Evolutionary conservation across 2,113 vertebrate genomes (phyloP).

Genomic region (Varanus komodoensis): DNA sequence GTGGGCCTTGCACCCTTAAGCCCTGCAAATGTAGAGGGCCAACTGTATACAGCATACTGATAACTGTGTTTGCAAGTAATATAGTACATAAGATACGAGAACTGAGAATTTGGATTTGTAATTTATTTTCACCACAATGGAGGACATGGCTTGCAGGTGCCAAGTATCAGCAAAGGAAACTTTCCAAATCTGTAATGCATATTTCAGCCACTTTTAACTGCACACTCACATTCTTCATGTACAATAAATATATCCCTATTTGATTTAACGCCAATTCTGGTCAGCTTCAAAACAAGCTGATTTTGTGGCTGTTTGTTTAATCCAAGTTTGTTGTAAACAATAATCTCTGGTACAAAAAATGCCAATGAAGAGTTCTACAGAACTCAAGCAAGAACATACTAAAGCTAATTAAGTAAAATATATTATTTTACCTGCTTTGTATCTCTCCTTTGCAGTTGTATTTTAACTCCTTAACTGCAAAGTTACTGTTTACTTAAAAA

Average conservation of each 20-base stretch:
- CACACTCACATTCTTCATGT: not conserved
- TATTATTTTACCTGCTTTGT: not conserved
- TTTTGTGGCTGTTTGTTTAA: no score
- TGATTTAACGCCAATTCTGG: not conserved
- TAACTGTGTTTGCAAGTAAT: no score
- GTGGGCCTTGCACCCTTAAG: no score
- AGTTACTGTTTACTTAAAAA: not conserved
- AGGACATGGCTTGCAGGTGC: not conserved
- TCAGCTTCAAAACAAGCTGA: no score
- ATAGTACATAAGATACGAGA: not conserved
- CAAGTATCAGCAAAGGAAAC: not conserved
- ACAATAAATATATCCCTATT: not conserved
- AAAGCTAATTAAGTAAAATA: not conserved
- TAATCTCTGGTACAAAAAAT: no score
- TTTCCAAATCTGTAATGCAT: no score
- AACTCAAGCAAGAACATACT: not conserved
- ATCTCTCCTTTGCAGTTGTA: not conserved
- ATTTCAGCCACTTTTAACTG: not conserved
- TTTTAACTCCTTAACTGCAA: not conserved
- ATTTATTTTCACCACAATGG: conserved; percentile 4
- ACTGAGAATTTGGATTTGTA: conserved; percentile 48
- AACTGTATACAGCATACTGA: no score
- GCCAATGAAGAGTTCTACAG: not conserved
- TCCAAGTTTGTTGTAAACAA: no score
- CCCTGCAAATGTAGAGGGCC: no score